Conservation (phyloP, 64 coral and sea anemone species). For the Stichodactyla helianthus region DNA sequence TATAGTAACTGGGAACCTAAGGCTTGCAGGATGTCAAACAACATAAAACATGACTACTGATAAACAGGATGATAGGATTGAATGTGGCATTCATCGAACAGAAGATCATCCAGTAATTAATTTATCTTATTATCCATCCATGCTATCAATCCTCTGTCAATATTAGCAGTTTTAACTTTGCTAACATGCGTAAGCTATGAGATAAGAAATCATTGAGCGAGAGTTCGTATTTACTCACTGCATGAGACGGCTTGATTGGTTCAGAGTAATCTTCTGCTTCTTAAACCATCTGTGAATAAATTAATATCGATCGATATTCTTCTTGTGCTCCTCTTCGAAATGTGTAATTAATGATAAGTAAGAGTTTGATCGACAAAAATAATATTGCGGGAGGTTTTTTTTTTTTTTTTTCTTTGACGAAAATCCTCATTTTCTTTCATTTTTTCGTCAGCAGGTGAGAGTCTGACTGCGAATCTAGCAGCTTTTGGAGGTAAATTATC, state of each 20-base stretch:
- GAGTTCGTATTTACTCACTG: background rate
- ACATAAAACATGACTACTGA: background rate
- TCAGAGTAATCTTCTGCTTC: background rate
- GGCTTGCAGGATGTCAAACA: background rate
- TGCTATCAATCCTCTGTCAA: background rate
- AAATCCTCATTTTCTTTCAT: background rate
- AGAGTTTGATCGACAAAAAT: background rate
- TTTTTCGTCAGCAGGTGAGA: slow-evolving; percentile 3
- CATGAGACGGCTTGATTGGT: background rate
- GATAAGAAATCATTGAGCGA: background rate
- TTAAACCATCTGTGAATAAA: background rate
- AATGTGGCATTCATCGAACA: background rate
- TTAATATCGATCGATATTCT: background rate
- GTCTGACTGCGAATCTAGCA: background rate
- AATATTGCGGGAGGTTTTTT: background rate
- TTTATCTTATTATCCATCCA: background rate
- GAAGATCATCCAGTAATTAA: background rate
- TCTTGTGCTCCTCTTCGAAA: background rate
- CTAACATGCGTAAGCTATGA: background rate
- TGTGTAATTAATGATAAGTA: background rate
- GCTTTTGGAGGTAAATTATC: background rate
- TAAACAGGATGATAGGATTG: background rate
- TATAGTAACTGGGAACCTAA: background rate
- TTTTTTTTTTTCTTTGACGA: background rate
- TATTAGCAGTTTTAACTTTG: background rate